phyloP scores from a whole-genome alignment of 92 coral and sea anemone genomes.

The Anthopleura xanthogrammica region DNA sequence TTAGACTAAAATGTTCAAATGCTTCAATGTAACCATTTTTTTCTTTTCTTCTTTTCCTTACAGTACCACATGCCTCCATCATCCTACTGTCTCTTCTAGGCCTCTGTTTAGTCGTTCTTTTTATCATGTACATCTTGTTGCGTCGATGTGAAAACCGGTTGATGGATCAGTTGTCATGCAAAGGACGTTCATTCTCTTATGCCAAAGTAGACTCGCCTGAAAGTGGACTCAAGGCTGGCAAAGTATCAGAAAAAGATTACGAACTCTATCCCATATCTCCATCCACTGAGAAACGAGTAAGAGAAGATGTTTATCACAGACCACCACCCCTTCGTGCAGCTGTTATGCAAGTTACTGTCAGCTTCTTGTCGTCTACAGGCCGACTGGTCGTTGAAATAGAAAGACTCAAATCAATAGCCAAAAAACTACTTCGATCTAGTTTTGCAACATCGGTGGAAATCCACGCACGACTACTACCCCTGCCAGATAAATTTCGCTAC shows the following conservation, averaged over 20 bases:
- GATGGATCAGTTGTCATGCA: constrained; percentile 16
- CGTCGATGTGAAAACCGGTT: constrained; percentile 16
- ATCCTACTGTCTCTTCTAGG: constrained; percentile 55
- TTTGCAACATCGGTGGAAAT: constrained; percentile 41
- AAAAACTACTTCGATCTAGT: constrained; percentile 28
- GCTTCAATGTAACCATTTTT: no score
- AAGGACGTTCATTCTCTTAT: constrained; percentile 14
- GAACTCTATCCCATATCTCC: constrained; percentile 1
- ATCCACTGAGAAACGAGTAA: not conserved
- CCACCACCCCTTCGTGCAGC: constrained; percentile 17
- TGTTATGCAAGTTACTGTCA: constrained; percentile 53
- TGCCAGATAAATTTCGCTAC: constrained; percentile 51
- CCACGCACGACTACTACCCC: constrained; percentile 53
- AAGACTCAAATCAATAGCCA: constrained; percentile 49
- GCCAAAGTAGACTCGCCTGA: not conserved
- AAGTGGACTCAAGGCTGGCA: not conserved
- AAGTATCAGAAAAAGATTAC: constrained; percentile 10
- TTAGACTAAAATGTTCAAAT: no score
- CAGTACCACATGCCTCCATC: constrained; percentile 61
- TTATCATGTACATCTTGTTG: constrained; percentile 14
- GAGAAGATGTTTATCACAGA: not conserved
- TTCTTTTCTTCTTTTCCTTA: not conserved
- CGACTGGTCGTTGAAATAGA: constrained; percentile 47
- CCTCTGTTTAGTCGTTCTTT: constrained; percentile 29
- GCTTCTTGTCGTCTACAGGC: constrained; percentile 35